phyloP scores from a whole-genome alignment of 2,888 invertebrate species.

The Oxycera nigricornis region DNA sequence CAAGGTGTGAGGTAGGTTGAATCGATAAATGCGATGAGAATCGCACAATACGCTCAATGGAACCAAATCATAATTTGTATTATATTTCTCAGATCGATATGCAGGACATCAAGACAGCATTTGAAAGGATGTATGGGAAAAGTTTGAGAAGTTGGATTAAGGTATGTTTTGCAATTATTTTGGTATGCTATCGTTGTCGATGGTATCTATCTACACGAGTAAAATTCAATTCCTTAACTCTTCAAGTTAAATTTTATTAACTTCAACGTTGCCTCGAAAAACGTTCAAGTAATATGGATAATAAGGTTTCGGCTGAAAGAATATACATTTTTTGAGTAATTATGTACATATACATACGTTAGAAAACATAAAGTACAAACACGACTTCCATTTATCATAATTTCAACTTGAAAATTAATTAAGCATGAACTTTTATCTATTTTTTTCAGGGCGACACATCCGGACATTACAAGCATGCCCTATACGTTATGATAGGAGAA shows the following conservation, averaged over 20 bases:
- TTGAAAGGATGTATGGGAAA: conserved; percentile 76
- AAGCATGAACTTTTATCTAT: neutral
- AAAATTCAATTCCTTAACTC: neutral
- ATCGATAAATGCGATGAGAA: neutral
- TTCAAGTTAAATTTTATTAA: neutral
- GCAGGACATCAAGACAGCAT: conserved; percentile 82
- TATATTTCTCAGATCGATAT: conserved; percentile 70
- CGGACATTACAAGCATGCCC: conserved; percentile 85
- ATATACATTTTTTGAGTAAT: too few relatives aligned
- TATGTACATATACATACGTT: too few relatives aligned
- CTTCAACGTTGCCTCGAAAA: too few relatives aligned
- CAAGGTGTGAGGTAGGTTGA: conserved; percentile 70
- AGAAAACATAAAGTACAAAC: too few relatives aligned
- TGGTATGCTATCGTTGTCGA: neutral
- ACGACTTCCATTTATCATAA: too few relatives aligned
- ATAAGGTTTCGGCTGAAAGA: too few relatives aligned
- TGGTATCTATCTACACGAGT: neutral
- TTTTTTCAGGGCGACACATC: conserved; percentile 80
- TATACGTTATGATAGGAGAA: conserved; percentile 73
- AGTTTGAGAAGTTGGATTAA: conserved; percentile 80
- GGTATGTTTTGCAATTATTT: too few relatives aligned
- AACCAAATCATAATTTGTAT: too few relatives aligned
- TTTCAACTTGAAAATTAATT: neutral
- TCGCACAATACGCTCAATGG: too few relatives aligned
- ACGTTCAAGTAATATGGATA: too few relatives aligned